Evolutionary conservation across 2,113 vertebrate species (phyloP).

Genomic region (Oceanites oceanicus): DNA sequence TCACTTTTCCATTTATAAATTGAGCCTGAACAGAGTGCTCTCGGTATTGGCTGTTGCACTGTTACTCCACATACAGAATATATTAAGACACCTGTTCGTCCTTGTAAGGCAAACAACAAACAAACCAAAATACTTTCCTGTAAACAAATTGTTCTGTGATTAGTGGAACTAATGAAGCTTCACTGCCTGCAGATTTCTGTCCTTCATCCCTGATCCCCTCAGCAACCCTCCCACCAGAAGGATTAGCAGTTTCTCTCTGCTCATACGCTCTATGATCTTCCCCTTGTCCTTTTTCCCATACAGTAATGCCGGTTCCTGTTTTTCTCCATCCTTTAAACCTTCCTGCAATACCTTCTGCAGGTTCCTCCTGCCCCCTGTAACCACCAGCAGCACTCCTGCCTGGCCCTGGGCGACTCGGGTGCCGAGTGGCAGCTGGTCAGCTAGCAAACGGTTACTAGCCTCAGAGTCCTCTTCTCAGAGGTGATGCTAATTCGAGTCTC

Average conservation of each 20-base stretch:
- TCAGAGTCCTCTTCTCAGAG: neutral
- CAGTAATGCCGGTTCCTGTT: neutral
- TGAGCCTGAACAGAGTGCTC: slow-evolving; percentile 2
- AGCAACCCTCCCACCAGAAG: neutral
- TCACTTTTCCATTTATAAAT: slow-evolving; percentile 51
- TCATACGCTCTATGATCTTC: neutral
- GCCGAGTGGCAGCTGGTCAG: neutral
- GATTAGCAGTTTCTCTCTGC: neutral
- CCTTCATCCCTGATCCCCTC: neutral
- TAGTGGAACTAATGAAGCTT: slow-evolving; percentile 41
- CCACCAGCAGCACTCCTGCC: neutral
- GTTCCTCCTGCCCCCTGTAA: neutral
- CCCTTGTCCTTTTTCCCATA: neutral
- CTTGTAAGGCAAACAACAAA: slow-evolving; percentile 30
- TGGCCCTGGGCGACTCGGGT: neutral
- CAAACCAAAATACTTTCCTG: slow-evolving; percentile 1
- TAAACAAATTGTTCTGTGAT: slow-evolving; percentile 33
- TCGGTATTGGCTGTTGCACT: slow-evolving; percentile 35
- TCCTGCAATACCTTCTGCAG: neutral
- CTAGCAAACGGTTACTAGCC: neutral
- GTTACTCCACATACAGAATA: neutral
- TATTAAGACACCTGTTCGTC: slow-evolving; percentile 42
- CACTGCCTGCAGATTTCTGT: neutral
- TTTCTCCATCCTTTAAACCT: neutral
- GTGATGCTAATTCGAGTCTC: neutral